Percentiles rank a stretch among this genome's conserved stretches.
These are phyloP conservation scores for Austrofundulus limnaeus DNA, from an alignment of 2,113 vertebrate species.

Conservation along the genomic window DNA sequence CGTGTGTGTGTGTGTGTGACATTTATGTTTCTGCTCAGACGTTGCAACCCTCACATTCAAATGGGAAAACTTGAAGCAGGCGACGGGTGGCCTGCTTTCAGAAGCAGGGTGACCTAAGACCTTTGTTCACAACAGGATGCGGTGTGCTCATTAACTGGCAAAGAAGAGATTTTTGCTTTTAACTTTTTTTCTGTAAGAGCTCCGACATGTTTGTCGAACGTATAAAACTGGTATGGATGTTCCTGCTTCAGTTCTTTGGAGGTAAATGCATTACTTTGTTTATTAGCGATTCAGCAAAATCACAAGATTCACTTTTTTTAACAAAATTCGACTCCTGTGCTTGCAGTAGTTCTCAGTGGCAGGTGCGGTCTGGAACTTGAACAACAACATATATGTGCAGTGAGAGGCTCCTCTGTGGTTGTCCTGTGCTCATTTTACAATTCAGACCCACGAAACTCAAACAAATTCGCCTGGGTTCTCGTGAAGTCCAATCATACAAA, in stretches of 20 bases:
- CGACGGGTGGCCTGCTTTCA: slow-evolving; percentile 35
- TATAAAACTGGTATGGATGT: slow-evolving; percentile 1
- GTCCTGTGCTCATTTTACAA: slow-evolving; percentile 39
- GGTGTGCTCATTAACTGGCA: not conserved
- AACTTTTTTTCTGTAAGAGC: not conserved
- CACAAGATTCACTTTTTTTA: no score
- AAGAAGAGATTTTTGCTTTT: not conserved
- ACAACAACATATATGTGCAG: slow-evolving; percentile 13
- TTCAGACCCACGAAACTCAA: fast-evolving
- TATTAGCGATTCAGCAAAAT: not conserved
- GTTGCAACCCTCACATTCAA: not conserved
- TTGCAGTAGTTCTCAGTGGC: slow-evolving; percentile 36
- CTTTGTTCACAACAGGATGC: slow-evolving; percentile 12
- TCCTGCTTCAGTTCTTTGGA: slow-evolving; percentile 25
- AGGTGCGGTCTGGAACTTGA: slow-evolving; percentile 11
- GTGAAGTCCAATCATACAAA: fast-evolving
- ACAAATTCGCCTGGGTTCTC: slow-evolving; percentile 16
- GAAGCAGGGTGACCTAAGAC: not conserved
- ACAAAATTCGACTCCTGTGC: not conserved
- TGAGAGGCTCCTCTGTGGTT: slow-evolving; percentile 31
- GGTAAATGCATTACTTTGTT: slow-evolving; percentile 24
- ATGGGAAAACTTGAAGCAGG: not conserved
- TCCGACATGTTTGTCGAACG: slow-evolving; percentile 8
- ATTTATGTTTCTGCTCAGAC: not conserved
- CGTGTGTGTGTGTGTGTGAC: not conserved